These are phyloP conservation scores for Dendrocincla tyrannina DNA, from an alignment of 2,797 vertebrate species.

Conservation along the genomic window DNA sequence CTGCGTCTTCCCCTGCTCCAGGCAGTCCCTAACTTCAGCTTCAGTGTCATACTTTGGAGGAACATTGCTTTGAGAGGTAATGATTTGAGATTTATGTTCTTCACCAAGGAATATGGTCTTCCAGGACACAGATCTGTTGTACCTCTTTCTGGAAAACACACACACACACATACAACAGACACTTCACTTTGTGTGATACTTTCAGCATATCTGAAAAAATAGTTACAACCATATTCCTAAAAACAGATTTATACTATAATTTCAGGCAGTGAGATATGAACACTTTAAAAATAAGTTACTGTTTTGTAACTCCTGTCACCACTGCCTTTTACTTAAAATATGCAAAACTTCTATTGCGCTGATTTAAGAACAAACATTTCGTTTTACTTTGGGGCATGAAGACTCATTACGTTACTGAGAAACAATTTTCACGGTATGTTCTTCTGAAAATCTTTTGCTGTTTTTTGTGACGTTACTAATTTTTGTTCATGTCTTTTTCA, in stretches of 20 bases:
- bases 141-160: not conserved
- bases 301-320: not conserved
- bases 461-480: not conserved
- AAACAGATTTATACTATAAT: not conserved
- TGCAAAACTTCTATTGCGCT: not conserved
- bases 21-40: not conserved
- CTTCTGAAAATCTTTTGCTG: not conserved
- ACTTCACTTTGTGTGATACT: not conserved
- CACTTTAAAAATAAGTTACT: not conserved
- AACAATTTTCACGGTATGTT: not conserved
- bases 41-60: not conserved
- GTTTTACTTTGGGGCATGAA: not conserved
- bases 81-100: not conserved
- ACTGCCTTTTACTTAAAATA: not conserved
- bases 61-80: not conserved
- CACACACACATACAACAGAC: not conserved
- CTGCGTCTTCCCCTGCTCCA: not conserved
- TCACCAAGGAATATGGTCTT: not conserved
- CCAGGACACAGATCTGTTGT: not conserved
- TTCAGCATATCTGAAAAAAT: not conserved
- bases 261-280: not conserved
- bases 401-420: not conserved
- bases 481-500: not conserved
- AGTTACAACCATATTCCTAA: not conserved
- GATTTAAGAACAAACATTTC: not conserved